These are phyloP conservation scores for Aporrectodea caliginosa DNA, from an alignment of 1,140 invertebrate species.

Conservation along the genomic window DNA sequence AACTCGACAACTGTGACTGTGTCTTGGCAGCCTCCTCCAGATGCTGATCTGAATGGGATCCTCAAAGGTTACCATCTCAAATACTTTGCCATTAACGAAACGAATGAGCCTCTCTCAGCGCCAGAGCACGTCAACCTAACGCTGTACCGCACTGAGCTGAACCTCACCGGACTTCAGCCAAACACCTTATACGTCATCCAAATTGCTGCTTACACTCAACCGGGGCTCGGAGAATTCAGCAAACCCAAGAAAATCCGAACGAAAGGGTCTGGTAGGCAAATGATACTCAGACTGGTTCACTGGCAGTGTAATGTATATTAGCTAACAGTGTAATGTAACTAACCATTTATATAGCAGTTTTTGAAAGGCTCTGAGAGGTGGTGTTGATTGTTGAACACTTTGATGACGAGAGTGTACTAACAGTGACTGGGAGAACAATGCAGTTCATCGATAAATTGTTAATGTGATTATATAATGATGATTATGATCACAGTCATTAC, in stretches of 20 bases:
- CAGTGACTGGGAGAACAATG: no score
- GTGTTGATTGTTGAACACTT: no score
- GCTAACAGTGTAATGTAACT: no score
- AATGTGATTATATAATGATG: no score
- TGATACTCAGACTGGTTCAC: no score
- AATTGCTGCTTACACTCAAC: conserved; percentile 86
- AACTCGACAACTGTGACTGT: conserved; percentile 91
- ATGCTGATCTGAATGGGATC: conserved; percentile 87
- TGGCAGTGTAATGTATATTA: no score
- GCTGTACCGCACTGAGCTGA: conserved; percentile 70
- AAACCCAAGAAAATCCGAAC: conserved; percentile 76
- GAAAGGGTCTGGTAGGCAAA: conserved; percentile 77
- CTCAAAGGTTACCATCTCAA: conserved; percentile 94
- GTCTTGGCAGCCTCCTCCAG: conserved; percentile 81
- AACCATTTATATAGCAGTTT: no score
- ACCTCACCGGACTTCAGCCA: conserved; percentile 82
- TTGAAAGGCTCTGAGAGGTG: no score
- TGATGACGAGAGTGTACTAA: no score
- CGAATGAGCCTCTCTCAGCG: conserved; percentile 58
- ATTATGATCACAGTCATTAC: no score
- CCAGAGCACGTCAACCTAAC: conserved; percentile 27
- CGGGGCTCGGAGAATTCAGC: conserved; percentile 88
- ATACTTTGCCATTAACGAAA: conserved; percentile 78
- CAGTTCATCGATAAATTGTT: no score
- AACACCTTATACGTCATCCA: conserved; percentile 77